Conservation (phyloP, 1,140 invertebrate species). For the Diuraphis noxia region DNA sequence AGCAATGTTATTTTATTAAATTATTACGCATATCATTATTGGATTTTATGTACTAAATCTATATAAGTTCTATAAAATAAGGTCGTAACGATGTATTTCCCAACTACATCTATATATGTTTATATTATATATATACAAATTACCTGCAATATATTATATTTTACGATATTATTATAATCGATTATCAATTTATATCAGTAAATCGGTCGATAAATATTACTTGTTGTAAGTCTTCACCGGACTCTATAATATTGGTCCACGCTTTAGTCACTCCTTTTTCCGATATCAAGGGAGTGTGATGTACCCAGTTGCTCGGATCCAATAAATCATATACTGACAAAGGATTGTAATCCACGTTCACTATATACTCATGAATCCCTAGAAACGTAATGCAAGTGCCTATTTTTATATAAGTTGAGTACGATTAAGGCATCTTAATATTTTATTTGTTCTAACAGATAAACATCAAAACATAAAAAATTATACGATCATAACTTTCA, state of each 20-base stretch:
- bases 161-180: neutral
- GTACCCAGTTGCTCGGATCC: conserved; percentile 6
- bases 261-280: conserved; percentile 11
- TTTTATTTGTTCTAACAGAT: neutral
- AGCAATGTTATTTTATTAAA: neutral
- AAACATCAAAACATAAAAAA: neutral
- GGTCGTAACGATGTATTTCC: neutral
- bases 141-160: neutral
- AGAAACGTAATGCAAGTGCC: neutral
- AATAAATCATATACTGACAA: neutral
- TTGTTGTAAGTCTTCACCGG: neutral
- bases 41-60: neutral
- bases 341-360: neutral
- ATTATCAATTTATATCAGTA: neutral
- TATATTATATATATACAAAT: too few species aligned
- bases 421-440: neutral
- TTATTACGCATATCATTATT: neutral
- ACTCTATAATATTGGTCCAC: neutral
- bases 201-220: neutral
- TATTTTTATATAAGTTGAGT: neutral
- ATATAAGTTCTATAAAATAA: neutral
- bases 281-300: conserved; percentile 6
- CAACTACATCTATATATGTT: neutral
- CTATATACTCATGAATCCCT: neutral
- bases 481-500: too few species aligned